Percentiles rank a stretch among this genome's conserved stretches.
These are phyloP conservation scores for Marisa cornuarietis DNA, from an alignment of 1,140 invertebrate genomes.

Conservation along the genomic window DNA sequence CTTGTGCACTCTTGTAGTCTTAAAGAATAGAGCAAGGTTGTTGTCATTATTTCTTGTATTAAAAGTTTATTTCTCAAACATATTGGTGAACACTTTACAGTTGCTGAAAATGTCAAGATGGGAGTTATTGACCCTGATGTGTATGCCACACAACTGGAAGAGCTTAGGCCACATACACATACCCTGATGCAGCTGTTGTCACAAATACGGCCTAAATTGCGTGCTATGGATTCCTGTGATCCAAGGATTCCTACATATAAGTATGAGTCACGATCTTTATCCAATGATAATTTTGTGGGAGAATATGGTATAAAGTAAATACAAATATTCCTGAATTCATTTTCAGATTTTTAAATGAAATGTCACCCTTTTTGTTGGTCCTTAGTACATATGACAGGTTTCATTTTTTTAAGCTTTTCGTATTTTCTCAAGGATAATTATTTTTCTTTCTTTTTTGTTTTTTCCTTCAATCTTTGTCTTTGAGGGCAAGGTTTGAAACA, in stretches of 20 bases:
- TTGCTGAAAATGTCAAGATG: slow-evolving; percentile 20
- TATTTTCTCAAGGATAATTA: no score
- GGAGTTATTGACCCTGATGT: slow-evolving; percentile 50
- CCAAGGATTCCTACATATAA: slow-evolving; percentile 59
- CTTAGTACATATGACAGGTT: no score
- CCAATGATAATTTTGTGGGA: neutral
- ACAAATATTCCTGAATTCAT: neutral
- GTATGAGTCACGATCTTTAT: slow-evolving; percentile 31
- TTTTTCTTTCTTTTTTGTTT: no score
- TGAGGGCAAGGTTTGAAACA: no score
- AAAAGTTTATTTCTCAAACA: no score
- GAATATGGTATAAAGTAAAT: neutral
- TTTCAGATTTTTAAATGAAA: neutral
- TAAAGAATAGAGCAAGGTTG: neutral
- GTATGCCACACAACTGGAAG: slow-evolving; percentile 49
- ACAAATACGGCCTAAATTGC: slow-evolving; percentile 49
- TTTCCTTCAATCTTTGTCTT: no score
- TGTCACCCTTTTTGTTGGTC: no score
- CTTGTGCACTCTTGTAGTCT: no score
- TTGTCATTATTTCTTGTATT: neutral
- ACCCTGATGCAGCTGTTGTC: slow-evolving; percentile 52
- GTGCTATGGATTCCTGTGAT: slow-evolving; percentile 53
- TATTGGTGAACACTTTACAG: neutral
- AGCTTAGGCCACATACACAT: slow-evolving; percentile 47
- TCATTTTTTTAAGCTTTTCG: no score